Evolutionary conservation across 2,797 vertebrate species (phyloP), one percentile per base, ranked within the genome.

Genomic region (Xyrichtys novacula): DNA sequence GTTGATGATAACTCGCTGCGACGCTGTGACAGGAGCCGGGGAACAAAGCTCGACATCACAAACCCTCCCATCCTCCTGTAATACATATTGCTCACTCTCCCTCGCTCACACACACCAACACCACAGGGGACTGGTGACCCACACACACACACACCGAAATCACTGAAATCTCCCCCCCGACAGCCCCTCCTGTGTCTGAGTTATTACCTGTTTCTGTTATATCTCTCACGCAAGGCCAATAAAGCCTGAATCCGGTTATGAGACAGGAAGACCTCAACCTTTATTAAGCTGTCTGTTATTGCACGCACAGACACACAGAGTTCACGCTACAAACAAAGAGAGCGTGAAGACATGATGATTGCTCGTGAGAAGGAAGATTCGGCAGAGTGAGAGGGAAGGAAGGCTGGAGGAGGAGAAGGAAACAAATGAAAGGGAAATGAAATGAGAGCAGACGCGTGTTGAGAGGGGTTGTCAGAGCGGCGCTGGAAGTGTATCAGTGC

Each of bases 141-240:
- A 62, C 67, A 43, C 67, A 68, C 71, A 60, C 66, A 40, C 65
- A 67, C 65, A 57, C 67, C 40, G 49, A 69, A 65, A 74, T 59
- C 65, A 57, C 57, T 26, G 20, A 61, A 66, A 76, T 71, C 66
- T 55, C 31, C 54, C 17, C 32, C 56, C 22, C 23, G 22, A n/a
- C 48, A 39, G 62, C 68, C 20, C 3, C 70, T 69, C 47, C 59
- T 25, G 48, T 40, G 53, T 74, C 64, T 73, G 68, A 76, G 75
- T 86, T 86, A 87, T 86, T 72, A 81, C 80, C 76, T 65, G 74
- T 80, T 86, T 78, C 81, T 44, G 80, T 72, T 83, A 71, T 82
- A 48, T 74, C 61, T 72, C 47, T 74, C 85, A 70, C 60, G 1
- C 63, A 6, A 70, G 67, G 52, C 61, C 78, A 85, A 82, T 88